These are phyloP conservation scores for Mellivora capensis DNA, from an alignment of 2,113 vertebrate species.

Conservation along the genomic window DNA sequence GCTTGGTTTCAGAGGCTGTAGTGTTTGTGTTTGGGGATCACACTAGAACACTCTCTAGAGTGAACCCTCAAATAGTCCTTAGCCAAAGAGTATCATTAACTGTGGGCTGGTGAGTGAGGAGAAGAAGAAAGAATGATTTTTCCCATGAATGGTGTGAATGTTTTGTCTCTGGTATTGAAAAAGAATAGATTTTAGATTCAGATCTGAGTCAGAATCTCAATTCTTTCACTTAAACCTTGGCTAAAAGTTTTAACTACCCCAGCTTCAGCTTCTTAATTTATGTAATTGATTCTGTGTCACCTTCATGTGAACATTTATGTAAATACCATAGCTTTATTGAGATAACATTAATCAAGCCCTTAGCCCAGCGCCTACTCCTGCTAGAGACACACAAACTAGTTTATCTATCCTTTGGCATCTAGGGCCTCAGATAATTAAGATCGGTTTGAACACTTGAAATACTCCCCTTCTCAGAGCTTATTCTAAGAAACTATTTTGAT, in stretches of 20 bases:
- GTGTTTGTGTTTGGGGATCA: not conserved
- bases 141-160: not conserved
- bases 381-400: not conserved
- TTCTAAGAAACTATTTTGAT: not conserved
- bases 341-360: not conserved
- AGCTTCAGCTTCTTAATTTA: slow-evolving; percentile 12
- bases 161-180: not conserved
- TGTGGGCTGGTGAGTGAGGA: not conserved
- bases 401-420: not conserved
- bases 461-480: not conserved
- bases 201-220: not conserved
- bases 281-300: not conserved
- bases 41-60: not conserved
- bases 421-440: not conserved
- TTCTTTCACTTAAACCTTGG: not conserved
- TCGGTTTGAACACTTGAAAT: not conserved
- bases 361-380: not conserved
- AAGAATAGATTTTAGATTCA: not conserved
- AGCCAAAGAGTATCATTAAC: not conserved
- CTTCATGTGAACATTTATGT: not conserved
- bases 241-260: not conserved
- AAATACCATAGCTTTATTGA: not conserved
- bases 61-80: not conserved
- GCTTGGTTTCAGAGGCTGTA: not conserved
- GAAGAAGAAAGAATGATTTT: not conserved